Evolutionary conservation across 2,797 vertebrate genomes (phyloP).

Genomic region (Chelmon rostratus): DNA sequence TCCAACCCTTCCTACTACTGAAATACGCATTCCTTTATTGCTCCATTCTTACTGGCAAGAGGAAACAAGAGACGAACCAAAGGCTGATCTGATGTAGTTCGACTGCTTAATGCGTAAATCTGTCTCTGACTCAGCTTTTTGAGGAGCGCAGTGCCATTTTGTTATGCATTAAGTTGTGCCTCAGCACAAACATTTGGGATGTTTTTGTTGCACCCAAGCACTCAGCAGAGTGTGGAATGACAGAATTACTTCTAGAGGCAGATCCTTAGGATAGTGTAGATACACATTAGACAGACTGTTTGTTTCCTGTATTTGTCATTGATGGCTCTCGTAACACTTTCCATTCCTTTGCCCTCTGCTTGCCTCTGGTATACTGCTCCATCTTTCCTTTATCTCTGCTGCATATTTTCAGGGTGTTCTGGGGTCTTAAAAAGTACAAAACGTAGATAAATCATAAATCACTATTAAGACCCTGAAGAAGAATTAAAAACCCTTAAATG

Average conservation of each 20-base stretch:
- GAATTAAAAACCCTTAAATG: no score
- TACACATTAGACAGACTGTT: constrained; percentile 6
- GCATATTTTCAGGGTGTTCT: not conserved
- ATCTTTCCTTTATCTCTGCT: not conserved
- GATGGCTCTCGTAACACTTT: constrained; percentile 18
- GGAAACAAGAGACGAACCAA: not conserved
- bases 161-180: constrained; percentile 36
- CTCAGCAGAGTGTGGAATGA: constrained; percentile 6
- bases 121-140: constrained; percentile 46
- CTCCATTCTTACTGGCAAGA: not conserved
- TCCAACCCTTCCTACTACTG: constrained; percentile 34
- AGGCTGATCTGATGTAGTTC: constrained; percentile 18
- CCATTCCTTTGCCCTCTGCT: constrained; percentile 3
- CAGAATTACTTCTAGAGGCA: constrained; percentile 1
- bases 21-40: constrained; percentile 26
- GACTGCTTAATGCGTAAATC: constrained; percentile 36
- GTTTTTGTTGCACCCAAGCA: not conserved
- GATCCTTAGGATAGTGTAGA: constrained; percentile 24
- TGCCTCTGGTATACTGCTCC: not conserved
- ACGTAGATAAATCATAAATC: no score
- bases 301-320: constrained; percentile 21
- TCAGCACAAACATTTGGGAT: constrained; percentile 24
- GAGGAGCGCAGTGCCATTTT: constrained; percentile 7
- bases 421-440: no score
- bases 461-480: no score